Evolutionary conservation across 2,113 vertebrate species (phyloP).

Genomic region (Eublepharis macularius): DNA sequence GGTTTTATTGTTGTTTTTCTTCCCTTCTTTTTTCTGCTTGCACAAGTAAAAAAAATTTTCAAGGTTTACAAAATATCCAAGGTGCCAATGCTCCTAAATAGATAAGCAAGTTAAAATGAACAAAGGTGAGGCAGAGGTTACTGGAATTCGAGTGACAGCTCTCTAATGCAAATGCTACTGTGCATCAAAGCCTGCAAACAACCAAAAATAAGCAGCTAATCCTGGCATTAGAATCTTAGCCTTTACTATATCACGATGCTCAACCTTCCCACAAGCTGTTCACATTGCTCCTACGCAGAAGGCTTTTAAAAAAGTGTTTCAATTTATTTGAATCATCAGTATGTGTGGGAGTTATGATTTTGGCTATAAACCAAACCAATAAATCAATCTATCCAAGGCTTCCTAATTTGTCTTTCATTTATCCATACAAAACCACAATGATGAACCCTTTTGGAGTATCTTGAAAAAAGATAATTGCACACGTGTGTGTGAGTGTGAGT

Average conservation of each 20-base stretch:
- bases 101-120: not conserved
- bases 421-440: not conserved
- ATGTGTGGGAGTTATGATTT: not conserved
- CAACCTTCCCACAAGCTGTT: conserved; percentile 6
- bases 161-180: not conserved
- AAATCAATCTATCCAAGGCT: not conserved
- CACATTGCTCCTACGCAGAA: not conserved
- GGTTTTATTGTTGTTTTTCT: too few relatives aligned
- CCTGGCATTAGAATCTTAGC: conserved; percentile 49
- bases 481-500: too few relatives aligned
- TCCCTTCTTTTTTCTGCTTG: too few relatives aligned
- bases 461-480: not conserved
- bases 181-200: conserved; percentile 31
- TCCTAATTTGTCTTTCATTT: not conserved
- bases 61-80: not conserved
- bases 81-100: not conserved
- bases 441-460: not conserved
- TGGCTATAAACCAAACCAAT: not conserved
- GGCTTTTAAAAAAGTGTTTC: not conserved
- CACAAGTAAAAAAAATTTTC: too few relatives aligned
- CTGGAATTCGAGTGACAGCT: not conserved
- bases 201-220: conserved; percentile 63
- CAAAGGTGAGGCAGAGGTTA: conserved; percentile 15
- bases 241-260: conserved; percentile 20
- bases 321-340: not conserved